Percentiles rank a stretch among this genome's conserved stretches.
These are phyloP conservation scores for Nicator chloris DNA, from an alignment of 2,113 vertebrate genomes.

Conservation along the genomic window DNA sequence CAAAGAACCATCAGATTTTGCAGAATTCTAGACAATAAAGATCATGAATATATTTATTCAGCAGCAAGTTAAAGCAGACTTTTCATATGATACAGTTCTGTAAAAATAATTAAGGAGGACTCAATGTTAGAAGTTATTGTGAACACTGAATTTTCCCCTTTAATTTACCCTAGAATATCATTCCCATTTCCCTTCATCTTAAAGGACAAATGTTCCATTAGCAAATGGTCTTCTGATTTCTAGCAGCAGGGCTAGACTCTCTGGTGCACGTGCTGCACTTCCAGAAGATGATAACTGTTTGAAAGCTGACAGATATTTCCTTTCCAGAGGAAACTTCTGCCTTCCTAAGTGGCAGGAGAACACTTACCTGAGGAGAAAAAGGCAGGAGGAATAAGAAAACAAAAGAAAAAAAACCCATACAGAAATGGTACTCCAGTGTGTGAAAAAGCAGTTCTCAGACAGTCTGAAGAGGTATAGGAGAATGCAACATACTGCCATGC, in stretches of 20 bases:
- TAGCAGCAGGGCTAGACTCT: neutral
- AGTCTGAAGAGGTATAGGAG: neutral
- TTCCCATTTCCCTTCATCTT: neutral
- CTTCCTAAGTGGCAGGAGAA: neutral
- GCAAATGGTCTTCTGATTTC: neutral
- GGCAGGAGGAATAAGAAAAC: neutral
- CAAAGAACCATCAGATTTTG: neutral
- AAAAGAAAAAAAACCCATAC: fast-evolving
- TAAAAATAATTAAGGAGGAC: neutral
- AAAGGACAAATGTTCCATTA: neutral
- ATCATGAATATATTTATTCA: neutral
- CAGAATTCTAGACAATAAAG: neutral
- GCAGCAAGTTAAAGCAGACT: neutral
- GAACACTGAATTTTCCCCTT: neutral
- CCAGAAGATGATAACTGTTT: neutral
- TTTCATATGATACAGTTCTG: neutral
- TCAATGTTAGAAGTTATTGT: neutral
- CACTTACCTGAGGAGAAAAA: neutral
- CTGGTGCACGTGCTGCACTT: neutral
- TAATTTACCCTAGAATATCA: neutral
- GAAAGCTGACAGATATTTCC: neutral
- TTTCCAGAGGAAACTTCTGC: neutral
- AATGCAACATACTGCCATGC: neutral
- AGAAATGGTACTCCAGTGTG: neutral
- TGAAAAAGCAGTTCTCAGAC: neutral